Evolutionary conservation across 2,113 vertebrate species (phyloP), one percentile per base, ranked within the genome.

Genomic region (Accipiter cooperii): DNA sequence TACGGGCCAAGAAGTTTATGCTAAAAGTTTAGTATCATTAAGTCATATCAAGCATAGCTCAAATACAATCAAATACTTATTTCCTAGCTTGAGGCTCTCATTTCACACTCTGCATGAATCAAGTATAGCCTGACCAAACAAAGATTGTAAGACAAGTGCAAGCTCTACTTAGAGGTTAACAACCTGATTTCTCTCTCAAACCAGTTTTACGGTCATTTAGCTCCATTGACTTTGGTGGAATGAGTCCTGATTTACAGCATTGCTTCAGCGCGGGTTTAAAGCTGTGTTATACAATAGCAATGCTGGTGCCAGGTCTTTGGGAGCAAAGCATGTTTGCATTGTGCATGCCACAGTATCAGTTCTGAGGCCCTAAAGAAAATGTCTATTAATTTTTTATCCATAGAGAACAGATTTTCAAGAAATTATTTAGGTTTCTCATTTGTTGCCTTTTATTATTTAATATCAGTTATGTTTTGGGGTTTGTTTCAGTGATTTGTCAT

Each of bases 161-260:
- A 95, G 57, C 40, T 90, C 87, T 87, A 10, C 75, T 85, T 49
- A 49, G 71, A 94, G 22, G 66, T 93, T 95, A 93, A 91, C 84
- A 94, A 68, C 25, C 17, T 85, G 90, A 77, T 91, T 95, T 91
- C 77, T 93, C 54, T 70, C 89, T 90, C 78, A 6, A 42, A 65
- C 44, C 38, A 80, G 58, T 95, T 97, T 95, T 93, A 96, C 3
- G 24, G 89, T 96, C 70, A 79, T 84, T 96, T 91, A 90, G 77
- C 61, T 87, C 87, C 89, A 82, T 52, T 96, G 87, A 82, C 93
- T 96, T 82, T 36, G 25, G 77, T 61, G 92, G 87, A 96, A 75
- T n/a, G 81, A 87, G 52, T 89, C 69, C 65, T 96, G 91, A 95
- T 97, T 96, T 96, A 97, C 87, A 90, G 9, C 87, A 52, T 17